Evolutionary conservation across 2,888 invertebrate genomes (phyloP).

Genomic region (Pyrrhosoma nymphula): DNA sequence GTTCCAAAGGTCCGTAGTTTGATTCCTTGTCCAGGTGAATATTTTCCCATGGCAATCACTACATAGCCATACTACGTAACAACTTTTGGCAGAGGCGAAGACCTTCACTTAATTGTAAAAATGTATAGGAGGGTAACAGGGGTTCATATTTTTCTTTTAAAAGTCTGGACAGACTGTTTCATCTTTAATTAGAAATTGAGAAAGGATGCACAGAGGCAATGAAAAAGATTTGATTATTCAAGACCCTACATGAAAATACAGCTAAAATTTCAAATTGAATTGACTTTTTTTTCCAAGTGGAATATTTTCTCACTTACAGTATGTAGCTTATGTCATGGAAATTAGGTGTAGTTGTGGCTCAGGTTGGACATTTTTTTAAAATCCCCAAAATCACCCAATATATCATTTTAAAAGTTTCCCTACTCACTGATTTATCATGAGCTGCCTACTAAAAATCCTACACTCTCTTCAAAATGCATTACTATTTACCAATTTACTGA

Average conservation of each 20-base stretch:
- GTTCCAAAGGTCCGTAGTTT: too few relatives aligned
- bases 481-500: too few relatives aligned
- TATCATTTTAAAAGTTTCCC: neutral
- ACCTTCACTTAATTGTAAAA: too few relatives aligned
- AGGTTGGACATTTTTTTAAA: slow-evolving; percentile 46
- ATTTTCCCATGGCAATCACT: too few relatives aligned
- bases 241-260: neutral
- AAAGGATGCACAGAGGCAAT: neutral
- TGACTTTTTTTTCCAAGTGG: neutral
- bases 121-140: too few relatives aligned
- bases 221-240: neutral
- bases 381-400: neutral
- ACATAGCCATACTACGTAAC: too few relatives aligned
- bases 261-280: neutral
- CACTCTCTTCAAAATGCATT: neutral
- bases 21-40: too few relatives aligned
- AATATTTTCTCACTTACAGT: neutral
- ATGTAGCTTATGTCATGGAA: neutral
- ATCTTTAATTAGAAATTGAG: neutral
- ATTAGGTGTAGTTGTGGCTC: slow-evolving; percentile 50
- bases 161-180: neutral
- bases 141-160: neutral
- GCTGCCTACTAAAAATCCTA: neutral
- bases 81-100: too few relatives aligned
- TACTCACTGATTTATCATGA: neutral